These are phyloP conservation scores for Panthera uncia DNA, from an alignment of 2,113 vertebrate species.

Conservation along the genomic window DNA sequence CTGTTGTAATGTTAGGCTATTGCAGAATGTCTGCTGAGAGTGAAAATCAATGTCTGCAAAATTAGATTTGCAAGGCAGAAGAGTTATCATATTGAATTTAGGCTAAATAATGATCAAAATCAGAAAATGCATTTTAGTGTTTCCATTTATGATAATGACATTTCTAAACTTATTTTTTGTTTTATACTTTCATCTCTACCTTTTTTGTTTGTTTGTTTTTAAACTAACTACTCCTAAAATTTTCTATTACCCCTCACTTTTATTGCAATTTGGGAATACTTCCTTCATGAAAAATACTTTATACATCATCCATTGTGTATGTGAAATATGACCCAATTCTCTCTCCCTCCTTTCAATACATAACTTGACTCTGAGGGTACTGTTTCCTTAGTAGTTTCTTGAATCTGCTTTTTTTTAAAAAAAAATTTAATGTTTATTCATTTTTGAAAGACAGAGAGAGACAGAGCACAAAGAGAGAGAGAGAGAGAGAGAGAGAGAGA, in stretches of 20 bases:
- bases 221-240: not conserved
- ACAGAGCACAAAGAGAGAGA: too few species aligned
- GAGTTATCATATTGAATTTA: not conserved
- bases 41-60: slow-evolving; percentile 32
- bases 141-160: not conserved
- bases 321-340: not conserved
- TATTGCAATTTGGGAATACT: not conserved
- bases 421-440: too few species aligned
- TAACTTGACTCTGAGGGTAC: not conserved
- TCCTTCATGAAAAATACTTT: not conserved
- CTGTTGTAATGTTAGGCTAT: not conserved
- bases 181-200: not conserved
- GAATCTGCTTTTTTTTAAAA: not conserved
- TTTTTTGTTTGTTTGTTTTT: not conserved
- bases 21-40: not conserved
- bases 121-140: not conserved
- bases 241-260: not conserved
- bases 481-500: too few species aligned
- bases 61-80: not conserved
- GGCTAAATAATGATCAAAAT: slow-evolving; percentile 29
- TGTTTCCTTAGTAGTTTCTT: not conserved
- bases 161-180: not conserved
- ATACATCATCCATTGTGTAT: accelerated
- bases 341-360: not conserved
- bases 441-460: too few species aligned